Conservation (phyloP, 2,113 vertebrate species). For the Ondatra zibethicus region DNA sequence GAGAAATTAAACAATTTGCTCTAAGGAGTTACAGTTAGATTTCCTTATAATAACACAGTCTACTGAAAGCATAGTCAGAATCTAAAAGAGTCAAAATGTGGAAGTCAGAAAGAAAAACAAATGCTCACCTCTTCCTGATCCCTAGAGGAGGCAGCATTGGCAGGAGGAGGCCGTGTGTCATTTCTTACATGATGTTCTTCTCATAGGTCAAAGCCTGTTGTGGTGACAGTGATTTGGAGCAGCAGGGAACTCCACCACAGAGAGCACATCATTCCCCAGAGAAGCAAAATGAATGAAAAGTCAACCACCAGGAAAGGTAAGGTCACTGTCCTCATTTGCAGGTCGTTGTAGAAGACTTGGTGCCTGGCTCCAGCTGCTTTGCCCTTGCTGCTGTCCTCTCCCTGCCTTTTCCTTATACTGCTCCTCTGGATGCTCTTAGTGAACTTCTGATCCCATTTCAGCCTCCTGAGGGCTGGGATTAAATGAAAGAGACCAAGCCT, state of each 20-base stretch:
- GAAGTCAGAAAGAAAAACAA: neutral
- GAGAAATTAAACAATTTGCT: neutral
- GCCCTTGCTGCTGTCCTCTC: accelerated
- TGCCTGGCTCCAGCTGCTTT: neutral
- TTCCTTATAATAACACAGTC: neutral
- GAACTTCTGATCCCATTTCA: neutral
- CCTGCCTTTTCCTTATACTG: neutral
- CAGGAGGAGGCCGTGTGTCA: neutral
- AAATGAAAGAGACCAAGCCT: neutral
- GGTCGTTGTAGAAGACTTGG: neutral
- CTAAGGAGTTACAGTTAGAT: neutral
- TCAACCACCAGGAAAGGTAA: slow-evolving; percentile 66
- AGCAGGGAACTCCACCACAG: slow-evolving; percentile 1
- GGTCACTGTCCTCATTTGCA: neutral
- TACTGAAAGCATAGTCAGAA: neutral
- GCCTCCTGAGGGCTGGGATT: neutral
- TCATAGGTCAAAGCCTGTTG: slow-evolving; percentile 45
- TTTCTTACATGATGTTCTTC: slow-evolving; percentile 1
- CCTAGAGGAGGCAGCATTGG: neutral
- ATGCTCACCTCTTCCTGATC: neutral
- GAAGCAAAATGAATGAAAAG: slow-evolving; percentile 70
- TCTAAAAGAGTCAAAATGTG: neutral
- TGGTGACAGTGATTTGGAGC: neutral
- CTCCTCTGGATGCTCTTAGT: neutral
- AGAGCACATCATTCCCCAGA: neutral